Percentiles rank a stretch among this genome's conserved stretches.
These are phyloP conservation scores for Armadillidium nasatum DNA, from an alignment of 1,140 invertebrate species.

Conservation along the genomic window DNA sequence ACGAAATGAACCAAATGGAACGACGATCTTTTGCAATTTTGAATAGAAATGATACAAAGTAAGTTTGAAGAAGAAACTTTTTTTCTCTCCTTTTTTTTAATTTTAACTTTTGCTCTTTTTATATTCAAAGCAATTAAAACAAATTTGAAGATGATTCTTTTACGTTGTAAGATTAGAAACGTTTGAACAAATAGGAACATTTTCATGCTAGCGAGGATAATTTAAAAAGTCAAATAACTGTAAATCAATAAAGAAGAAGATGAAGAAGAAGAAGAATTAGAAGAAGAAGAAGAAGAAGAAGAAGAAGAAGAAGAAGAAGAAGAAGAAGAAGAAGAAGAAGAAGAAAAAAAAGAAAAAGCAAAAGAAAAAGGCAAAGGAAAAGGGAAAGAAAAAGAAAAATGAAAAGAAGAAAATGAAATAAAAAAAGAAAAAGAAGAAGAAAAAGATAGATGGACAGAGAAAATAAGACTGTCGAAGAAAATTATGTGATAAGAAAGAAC, in stretches of 20 bases:
- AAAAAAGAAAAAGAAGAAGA: neutral
- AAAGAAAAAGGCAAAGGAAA: neutral
- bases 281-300: neutral
- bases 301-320: neutral
- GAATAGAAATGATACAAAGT: neutral
- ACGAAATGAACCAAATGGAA: neutral
- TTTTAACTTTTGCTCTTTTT: neutral
- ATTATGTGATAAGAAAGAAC: neutral
- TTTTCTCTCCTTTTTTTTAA: neutral
- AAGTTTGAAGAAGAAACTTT: neutral
- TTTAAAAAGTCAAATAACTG: too few species aligned
- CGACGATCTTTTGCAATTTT: neutral
- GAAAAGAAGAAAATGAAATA: neutral
- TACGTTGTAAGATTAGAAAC: too few species aligned
- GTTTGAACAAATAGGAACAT: too few species aligned
- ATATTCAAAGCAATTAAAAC: too few species aligned
- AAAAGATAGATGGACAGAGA: neutral
- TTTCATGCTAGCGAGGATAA: too few species aligned
- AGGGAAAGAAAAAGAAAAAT: neutral
- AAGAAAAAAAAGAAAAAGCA: too few species aligned
- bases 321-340: neutral
- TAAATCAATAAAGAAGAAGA: too few species aligned
- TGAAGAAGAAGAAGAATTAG: too few species aligned
- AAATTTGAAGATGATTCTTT: too few species aligned
- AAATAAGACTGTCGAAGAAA: neutral